Evolutionary conservation across 2,797 vertebrate species (phyloP).

Genomic region (Fringilla coelebs): DNA sequence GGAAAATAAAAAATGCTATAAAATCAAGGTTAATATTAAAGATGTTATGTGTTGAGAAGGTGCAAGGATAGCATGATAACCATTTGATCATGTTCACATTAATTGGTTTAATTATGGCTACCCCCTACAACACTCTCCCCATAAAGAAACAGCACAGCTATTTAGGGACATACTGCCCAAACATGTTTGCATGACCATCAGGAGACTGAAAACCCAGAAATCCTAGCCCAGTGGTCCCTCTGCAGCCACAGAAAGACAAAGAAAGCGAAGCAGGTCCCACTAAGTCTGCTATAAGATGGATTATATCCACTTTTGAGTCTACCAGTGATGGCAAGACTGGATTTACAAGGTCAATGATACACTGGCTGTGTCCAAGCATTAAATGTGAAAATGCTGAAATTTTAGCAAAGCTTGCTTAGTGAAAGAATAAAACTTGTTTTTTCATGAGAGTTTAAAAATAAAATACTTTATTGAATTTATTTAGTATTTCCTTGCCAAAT

Average conservation of each 20-base stretch:
- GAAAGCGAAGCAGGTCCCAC: background rate
- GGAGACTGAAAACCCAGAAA: background rate
- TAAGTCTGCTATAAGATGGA: background rate
- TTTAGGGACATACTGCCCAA: background rate
- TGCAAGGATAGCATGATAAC: background rate
- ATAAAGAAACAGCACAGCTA: background rate
- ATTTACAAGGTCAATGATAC: background rate
- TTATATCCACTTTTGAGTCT: background rate
- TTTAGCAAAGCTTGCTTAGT: background rate
- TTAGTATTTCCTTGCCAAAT: slow-evolving; percentile 10
- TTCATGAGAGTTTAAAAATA: background rate
- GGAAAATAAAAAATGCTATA: rapidly evolving
- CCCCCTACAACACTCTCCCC: background rate
- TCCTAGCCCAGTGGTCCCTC: background rate
- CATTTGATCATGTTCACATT: background rate
- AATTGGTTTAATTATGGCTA: background rate
- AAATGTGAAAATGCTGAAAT: background rate
- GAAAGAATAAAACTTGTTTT: slow-evolving; percentile 40
- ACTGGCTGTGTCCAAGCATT: background rate
- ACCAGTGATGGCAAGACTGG: background rate
- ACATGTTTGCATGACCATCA: background rate
- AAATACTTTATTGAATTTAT: slow-evolving; percentile 9
- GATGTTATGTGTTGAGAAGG: background rate
- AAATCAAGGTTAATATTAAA: background rate
- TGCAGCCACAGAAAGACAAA: background rate